These are phyloP conservation scores for Gymnoscopelus microlampas DNA, from an alignment of 2,797 vertebrate species.

Conservation along the genomic window DNA sequence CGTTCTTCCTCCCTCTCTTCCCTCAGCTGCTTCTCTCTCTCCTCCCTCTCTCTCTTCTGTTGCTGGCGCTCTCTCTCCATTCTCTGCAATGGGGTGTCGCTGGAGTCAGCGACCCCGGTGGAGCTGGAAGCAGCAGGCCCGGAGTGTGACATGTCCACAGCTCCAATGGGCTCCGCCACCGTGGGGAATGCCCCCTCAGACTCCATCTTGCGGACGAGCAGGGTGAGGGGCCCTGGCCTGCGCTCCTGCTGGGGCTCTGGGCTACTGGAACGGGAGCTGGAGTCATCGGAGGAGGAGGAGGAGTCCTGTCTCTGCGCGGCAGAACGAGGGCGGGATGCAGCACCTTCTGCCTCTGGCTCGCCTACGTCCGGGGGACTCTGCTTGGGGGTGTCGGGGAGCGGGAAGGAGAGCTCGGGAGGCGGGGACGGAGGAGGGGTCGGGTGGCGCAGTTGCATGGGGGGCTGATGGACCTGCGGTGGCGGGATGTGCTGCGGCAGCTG, in stretches of 20 bases:
- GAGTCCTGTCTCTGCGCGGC: constrained; percentile 74
- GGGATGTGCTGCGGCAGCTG: constrained; percentile 85
- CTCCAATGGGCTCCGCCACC: constrained; percentile 32
- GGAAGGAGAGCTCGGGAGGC: constrained; percentile 80
- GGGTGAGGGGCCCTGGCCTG: constrained; percentile 77
- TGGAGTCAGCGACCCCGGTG: constrained; percentile 32
- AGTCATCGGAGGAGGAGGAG: constrained; percentile 44
- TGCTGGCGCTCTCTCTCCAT: constrained; percentile 43
- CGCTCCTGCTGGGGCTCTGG: constrained; percentile 81
- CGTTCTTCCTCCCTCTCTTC: constrained; percentile 54
- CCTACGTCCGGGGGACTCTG: constrained; percentile 82
- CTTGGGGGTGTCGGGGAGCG: constrained; percentile 84
- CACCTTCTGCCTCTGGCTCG: constrained; percentile 67
- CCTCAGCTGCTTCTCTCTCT: neutral
- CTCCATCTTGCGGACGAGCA: constrained; percentile 83
- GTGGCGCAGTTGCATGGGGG: constrained; percentile 79
- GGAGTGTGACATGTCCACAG: constrained; percentile 42
- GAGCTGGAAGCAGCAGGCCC: constrained; percentile 20
- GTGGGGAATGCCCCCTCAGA: constrained; percentile 72
- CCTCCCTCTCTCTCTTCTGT: constrained; percentile 4
- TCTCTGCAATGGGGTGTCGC: constrained; percentile 40
- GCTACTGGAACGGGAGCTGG: constrained; percentile 85
- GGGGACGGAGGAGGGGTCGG: constrained; percentile 83
- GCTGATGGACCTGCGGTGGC: constrained; percentile 75
- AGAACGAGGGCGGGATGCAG: constrained; percentile 52